phyloP scores from a whole-genome alignment of 2,888 invertebrate species.

The Agrilus cyanescens region DNA sequence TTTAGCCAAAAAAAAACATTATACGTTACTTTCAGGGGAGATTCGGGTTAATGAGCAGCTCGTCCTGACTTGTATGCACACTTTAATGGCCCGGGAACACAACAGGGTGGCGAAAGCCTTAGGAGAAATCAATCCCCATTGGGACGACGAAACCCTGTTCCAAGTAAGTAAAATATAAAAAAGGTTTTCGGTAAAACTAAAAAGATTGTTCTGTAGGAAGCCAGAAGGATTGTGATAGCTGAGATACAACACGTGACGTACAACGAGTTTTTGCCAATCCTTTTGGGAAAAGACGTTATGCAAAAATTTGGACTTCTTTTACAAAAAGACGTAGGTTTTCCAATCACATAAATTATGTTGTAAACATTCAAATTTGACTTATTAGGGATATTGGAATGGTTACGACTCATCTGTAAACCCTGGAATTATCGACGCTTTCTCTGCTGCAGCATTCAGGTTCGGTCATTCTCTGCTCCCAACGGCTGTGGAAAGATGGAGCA shows the following conservation, averaged over 20 bases:
- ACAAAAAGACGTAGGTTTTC: constrained; percentile 54
- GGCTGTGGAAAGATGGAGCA: constrained; percentile 87
- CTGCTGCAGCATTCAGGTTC: constrained; percentile 86
- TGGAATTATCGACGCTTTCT: constrained; percentile 77
- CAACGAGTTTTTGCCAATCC: constrained; percentile 61
- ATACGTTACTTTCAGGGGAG: constrained; percentile 49
- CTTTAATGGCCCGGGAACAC: constrained; percentile 81
- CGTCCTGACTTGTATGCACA: constrained; percentile 83
- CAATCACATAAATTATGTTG: not conserved
- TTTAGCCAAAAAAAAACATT: not conserved
- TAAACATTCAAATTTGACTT: constrained; percentile 5
- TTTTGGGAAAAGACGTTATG: constrained; percentile 82
- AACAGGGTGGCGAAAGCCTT: constrained; percentile 71
- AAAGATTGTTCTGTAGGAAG: constrained; percentile 47
- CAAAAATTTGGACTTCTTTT: constrained; percentile 77
- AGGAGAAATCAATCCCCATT: constrained; percentile 74
- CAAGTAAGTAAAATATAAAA: constrained; percentile 38
- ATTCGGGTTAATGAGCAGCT: constrained; percentile 87
- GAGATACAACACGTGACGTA: constrained; percentile 71
- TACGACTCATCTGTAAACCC: constrained; percentile 79
- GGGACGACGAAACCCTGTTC: constrained; percentile 87
- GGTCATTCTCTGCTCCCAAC: constrained; percentile 85
- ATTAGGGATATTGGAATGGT: constrained; percentile 68
- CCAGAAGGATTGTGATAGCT: constrained; percentile 62
- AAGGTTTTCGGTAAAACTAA: not conserved